phyloP scores from a whole-genome alignment of 1,140 invertebrate species.

The Pseudomyrmex pallidus region DNA sequence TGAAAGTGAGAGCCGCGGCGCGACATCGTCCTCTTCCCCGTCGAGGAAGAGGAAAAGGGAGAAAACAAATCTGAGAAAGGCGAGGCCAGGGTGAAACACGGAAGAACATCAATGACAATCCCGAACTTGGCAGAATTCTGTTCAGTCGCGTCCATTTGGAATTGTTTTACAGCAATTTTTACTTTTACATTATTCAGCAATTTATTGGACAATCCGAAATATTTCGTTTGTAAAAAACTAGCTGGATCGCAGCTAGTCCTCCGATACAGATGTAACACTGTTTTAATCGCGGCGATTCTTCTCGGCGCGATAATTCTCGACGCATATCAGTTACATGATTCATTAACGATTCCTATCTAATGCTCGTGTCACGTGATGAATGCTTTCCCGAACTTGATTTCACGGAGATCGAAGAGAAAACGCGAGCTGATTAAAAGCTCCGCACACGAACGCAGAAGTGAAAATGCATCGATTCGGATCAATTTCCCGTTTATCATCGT shows the following conservation, averaged over 20 bases:
- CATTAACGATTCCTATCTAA: background rate
- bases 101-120: background rate
- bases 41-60: constrained; percentile 7
- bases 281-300: background rate
- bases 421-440: too few species aligned
- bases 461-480: constrained; percentile 5
- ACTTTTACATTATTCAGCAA: background rate
- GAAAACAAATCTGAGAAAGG: background rate
- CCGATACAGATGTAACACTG: too few species aligned
- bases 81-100: background rate
- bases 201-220: too few species aligned
- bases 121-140: background rate
- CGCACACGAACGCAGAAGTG: background rate
- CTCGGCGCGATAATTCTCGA: too few species aligned
- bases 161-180: background rate
- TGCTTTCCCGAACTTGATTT: background rate
- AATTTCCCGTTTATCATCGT: constrained; percentile 4
- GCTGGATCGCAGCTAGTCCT: too few species aligned
- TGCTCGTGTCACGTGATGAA: background rate
- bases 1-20: constrained; percentile 71
- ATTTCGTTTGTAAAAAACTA: too few species aligned
- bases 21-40: constrained; percentile 30
- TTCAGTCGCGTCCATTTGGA: background rate
- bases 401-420: background rate
- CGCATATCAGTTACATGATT: background rate